phyloP scores from a whole-genome alignment of 2,797 vertebrate species.

The Gymnocypris eckloni region DNA sequence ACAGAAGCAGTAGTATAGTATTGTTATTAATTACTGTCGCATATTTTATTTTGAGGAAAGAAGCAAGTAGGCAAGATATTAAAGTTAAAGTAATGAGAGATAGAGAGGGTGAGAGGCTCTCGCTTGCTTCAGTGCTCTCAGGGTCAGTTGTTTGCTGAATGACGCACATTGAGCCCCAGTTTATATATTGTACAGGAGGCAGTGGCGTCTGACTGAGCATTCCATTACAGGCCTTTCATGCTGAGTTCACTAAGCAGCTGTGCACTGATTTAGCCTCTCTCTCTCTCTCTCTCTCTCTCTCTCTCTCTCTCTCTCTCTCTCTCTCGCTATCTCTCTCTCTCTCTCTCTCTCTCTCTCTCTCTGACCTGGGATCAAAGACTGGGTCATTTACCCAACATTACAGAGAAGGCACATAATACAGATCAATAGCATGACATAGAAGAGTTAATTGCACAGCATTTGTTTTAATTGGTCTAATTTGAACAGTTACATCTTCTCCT shows the following conservation, averaged over 20 bases:
- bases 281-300: constrained; percentile 14
- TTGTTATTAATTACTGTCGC: neutral
- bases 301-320: constrained; percentile 41
- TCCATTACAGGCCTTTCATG: constrained; percentile 74
- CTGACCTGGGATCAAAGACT: constrained; percentile 25
- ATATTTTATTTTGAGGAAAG: constrained; percentile 4
- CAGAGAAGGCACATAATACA: constrained; percentile 12
- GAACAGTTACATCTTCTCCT: neutral
- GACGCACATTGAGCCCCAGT: constrained; percentile 80
- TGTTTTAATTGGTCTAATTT: neutral
- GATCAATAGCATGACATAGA: constrained; percentile 20
- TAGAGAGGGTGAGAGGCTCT: constrained; percentile 48
- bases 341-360: constrained; percentile 35
- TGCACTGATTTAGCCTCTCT: constrained; percentile 62
- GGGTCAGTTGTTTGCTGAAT: constrained; percentile 78
- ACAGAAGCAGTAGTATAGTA: neutral
- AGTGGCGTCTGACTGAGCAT: constrained; percentile 78
- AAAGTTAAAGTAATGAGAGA: constrained; percentile 29
- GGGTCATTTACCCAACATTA: constrained; percentile 51
- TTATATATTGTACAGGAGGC: constrained; percentile 83
- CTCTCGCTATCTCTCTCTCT: constrained; percentile 46
- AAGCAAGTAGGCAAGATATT: neutral
- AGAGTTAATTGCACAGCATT: constrained; percentile 31
- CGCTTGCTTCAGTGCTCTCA: constrained; percentile 57
- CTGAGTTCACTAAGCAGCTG: constrained; percentile 73